Evolutionary conservation across 2,888 invertebrate genomes (phyloP).

Genomic region (Cantharis rustica): DNA sequence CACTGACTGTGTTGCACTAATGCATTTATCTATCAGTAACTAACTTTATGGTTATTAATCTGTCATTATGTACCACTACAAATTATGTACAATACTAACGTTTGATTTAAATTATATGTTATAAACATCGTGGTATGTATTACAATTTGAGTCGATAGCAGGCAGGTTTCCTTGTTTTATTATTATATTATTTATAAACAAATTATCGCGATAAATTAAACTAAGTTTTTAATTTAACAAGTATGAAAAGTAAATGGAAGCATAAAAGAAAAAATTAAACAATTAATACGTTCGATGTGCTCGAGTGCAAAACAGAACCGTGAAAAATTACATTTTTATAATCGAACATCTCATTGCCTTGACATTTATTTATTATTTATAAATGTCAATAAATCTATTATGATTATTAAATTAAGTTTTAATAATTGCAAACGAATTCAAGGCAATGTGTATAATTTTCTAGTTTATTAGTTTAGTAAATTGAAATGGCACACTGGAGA

Average conservation of each 20-base stretch:
- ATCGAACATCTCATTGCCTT: neutral
- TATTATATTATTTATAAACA: constrained; percentile 11
- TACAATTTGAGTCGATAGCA: neutral
- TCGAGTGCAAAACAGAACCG: neutral
- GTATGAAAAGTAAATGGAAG: neutral
- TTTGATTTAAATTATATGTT: neutral
- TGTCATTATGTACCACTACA: neutral
- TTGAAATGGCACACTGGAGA: neutral
- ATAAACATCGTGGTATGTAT: neutral
- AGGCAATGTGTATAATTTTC: neutral
- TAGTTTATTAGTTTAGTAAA: neutral
- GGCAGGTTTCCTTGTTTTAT: constrained; percentile 15
- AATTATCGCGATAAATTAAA: constrained; percentile 13
- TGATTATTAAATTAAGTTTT: neutral
- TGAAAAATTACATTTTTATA: neutral
- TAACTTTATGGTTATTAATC: constrained; percentile 3
- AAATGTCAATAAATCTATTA: neutral
- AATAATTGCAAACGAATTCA: neutral
- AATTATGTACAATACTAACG: neutral
- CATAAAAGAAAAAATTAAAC: neutral
- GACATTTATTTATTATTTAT: neutral
- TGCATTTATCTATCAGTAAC: neutral
- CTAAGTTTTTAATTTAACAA: constrained; percentile 3
- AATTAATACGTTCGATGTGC: neutral
- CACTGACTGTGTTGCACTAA: neutral